Conservation (phyloP, 2,888 invertebrate species). For the Hymenopus coronatus region DNA sequence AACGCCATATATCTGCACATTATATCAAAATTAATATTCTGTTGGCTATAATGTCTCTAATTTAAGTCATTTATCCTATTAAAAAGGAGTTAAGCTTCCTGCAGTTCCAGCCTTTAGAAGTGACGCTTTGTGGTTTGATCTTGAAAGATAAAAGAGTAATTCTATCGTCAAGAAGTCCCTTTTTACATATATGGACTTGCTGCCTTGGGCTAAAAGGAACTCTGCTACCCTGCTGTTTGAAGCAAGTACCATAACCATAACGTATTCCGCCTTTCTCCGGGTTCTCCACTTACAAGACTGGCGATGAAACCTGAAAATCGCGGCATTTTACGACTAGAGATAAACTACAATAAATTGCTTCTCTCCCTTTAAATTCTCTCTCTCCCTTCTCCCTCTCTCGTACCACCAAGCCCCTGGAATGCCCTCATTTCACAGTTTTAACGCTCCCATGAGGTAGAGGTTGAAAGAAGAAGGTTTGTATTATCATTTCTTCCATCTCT, state of each 20-base stretch:
- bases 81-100: too few species aligned
- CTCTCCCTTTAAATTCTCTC: neutral
- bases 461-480: neutral
- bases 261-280: neutral
- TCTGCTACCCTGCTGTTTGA: neutral
- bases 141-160: too few species aligned
- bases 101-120: too few species aligned
- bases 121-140: too few species aligned
- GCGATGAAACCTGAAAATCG: neutral
- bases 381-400: neutral
- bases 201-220: too few species aligned
- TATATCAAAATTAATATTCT: too few species aligned
- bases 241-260: neutral
- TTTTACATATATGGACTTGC: too few species aligned
- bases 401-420: neutral
- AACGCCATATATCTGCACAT: too few species aligned
- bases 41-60: too few species aligned
- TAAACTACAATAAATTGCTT: slow-evolving; percentile 25
- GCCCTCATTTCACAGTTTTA: slow-evolving; percentile 24
- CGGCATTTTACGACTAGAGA: slow-evolving; percentile 21
- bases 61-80: too few species aligned
- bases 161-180: too few species aligned
- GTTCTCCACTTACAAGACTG: neutral
- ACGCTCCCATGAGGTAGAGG: slow-evolving; percentile 11
- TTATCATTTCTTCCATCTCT: neutral